Conservation (phyloP, 2,113 vertebrate species). For the Thermophis baileyi region DNA sequence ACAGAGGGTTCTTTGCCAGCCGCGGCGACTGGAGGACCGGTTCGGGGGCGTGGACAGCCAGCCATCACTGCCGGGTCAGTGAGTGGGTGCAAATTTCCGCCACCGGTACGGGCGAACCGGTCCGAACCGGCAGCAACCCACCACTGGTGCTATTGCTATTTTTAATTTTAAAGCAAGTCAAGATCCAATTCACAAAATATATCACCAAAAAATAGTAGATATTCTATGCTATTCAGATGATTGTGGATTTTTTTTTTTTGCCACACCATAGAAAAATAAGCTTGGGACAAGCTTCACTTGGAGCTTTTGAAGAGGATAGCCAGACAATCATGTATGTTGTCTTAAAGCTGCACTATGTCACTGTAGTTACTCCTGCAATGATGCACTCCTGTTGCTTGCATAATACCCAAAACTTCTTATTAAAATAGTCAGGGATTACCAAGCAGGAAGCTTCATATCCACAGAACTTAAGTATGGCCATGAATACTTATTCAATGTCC, state of each 20-base stretch:
- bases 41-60: too few species aligned
- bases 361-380: neutral
- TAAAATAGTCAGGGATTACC: neutral
- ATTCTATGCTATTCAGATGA: neutral
- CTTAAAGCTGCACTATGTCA: neutral
- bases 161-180: constrained; percentile 28
- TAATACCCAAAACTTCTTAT: neutral
- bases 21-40: too few species aligned
- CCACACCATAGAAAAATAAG: neutral
- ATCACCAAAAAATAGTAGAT: neutral
- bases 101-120: too few species aligned
- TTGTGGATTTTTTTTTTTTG: neutral
- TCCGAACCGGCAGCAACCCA: too few species aligned
- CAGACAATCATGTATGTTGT: neutral
- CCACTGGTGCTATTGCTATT: neutral
- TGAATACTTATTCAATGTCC: neutral
- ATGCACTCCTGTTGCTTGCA: neutral
- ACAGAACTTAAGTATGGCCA: neutral
- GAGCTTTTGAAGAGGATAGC: neutral
- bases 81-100: too few species aligned
- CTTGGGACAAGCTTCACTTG: neutral
- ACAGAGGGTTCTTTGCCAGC: too few species aligned
- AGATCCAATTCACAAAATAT: constrained; percentile 2
- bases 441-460: neutral
- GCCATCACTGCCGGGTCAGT: too few species aligned